Conservation (phyloP, 2,797 vertebrate species). For the Arrhamphus sclerolepis region DNA sequence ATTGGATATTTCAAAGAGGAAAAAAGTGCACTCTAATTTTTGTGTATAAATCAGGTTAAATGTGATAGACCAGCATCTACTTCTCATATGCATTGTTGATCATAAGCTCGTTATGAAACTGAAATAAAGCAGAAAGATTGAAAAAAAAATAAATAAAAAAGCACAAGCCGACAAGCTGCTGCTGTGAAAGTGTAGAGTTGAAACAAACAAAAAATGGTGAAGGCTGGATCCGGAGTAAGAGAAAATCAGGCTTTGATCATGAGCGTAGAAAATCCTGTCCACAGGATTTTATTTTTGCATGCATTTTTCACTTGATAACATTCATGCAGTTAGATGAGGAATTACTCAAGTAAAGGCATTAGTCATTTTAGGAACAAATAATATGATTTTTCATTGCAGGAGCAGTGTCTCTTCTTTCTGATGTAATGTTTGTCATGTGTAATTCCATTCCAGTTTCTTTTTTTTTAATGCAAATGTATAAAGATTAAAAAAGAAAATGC, state of each 20-base stretch:
- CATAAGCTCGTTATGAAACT: constrained; percentile 67
- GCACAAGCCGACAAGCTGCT: constrained; percentile 58
- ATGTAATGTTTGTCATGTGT: constrained; percentile 68
- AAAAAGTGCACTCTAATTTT: constrained; percentile 24
- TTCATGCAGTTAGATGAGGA: constrained; percentile 88
- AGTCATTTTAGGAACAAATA: constrained; percentile 84
- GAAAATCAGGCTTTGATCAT: constrained; percentile 90
- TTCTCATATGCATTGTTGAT: constrained; percentile 55
- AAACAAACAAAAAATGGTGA: constrained; percentile 85
- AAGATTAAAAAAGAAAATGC: constrained; percentile 64
- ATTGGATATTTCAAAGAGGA: constrained; percentile 38
- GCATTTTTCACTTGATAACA: constrained; percentile 89
- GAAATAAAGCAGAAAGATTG: constrained; percentile 53
- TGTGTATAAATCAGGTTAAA: constrained; percentile 59
- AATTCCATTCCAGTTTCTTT: constrained; percentile 67
- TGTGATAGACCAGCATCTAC: constrained; percentile 38
- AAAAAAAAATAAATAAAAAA: background rate
- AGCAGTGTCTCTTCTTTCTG: constrained; percentile 56
- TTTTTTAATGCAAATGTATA: constrained; percentile 55
- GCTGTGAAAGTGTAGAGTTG: constrained; percentile 70
- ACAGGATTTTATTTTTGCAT: constrained; percentile 89
- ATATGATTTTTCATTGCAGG: constrained; percentile 73
- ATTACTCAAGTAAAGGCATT: constrained; percentile 85
- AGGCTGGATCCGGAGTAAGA: constrained; percentile 84
- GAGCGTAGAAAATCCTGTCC: constrained; percentile 89